Evolutionary conservation across 2,888 invertebrate genomes (phyloP).

Genomic region (Bellardia bayeri): DNA sequence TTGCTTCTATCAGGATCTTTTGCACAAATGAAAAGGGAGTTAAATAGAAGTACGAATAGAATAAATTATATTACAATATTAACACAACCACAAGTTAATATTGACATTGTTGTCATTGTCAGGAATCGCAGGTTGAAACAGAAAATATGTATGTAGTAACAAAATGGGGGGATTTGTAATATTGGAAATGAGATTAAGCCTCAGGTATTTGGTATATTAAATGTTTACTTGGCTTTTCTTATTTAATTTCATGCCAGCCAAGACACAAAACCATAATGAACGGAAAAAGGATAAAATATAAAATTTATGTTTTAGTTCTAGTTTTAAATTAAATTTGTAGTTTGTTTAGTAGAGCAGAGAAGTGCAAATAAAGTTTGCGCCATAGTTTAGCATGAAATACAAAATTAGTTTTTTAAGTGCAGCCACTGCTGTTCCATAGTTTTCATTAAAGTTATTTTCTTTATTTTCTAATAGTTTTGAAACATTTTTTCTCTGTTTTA

Average conservation of each 20-base stretch:
- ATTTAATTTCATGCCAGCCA: conserved; percentile 16
- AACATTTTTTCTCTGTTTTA: neutral
- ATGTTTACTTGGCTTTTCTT: conserved; percentile 38
- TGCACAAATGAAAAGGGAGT: conserved; percentile 42
- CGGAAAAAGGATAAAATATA: neutral
- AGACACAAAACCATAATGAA: neutral
- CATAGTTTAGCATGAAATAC: conserved; percentile 16
- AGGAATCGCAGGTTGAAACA: conserved; percentile 2
- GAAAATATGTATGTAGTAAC: neutral
- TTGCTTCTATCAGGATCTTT: conserved; percentile 15
- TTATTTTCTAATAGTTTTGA: conserved; percentile 29
- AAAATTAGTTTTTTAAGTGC: conserved; percentile 42
- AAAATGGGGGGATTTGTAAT: conserved; percentile 47
- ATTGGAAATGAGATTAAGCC: conserved; percentile 51
- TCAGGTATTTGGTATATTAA: conserved; percentile 57
- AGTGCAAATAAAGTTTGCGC: neutral
- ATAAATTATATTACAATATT: conserved; percentile 48
- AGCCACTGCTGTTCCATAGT: conserved; percentile 18
- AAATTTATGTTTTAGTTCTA: neutral
- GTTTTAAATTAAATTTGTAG: conserved; percentile 58
- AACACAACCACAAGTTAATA: conserved; percentile 55
- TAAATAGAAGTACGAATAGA: conserved; percentile 9
- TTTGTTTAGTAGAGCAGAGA: conserved; percentile 9
- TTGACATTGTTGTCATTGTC: conserved; percentile 4
- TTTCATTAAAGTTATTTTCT: conserved; percentile 9